Conservation (phyloP, 2,113 vertebrate genomes). For the Turnix velox region DNA sequence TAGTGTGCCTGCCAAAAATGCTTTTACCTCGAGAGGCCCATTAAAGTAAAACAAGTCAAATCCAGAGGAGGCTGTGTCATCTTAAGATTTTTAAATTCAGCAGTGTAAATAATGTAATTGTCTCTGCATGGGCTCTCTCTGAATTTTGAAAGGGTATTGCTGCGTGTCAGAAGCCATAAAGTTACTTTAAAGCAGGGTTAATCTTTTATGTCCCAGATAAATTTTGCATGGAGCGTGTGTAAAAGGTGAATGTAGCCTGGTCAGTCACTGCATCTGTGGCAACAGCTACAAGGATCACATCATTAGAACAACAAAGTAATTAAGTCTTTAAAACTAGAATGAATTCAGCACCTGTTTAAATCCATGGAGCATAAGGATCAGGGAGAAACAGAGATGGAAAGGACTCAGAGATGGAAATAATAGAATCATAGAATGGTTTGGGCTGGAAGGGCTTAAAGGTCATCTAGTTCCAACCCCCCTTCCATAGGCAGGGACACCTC, state of each 20-base stretch:
- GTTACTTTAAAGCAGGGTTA: neutral
- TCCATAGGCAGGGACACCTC: no score
- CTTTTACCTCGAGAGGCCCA: neutral
- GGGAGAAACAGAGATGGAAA: neutral
- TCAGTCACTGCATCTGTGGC: neutral
- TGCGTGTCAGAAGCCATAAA: neutral
- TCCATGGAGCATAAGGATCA: neutral
- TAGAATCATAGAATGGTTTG: no score
- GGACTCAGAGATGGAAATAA: neutral
- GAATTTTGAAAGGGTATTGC: slow-evolving; percentile 23
- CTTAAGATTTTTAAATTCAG: neutral
- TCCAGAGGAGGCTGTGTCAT: neutral
- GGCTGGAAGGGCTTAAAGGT: no score
- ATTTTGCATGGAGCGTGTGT: neutral
- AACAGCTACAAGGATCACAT: neutral
- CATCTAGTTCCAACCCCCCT: no score
- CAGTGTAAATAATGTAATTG: slow-evolving; percentile 21
- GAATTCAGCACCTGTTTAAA: neutral
- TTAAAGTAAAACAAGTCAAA: slow-evolving; percentile 29
- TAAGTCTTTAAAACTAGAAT: neutral
- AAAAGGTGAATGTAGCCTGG: neutral
- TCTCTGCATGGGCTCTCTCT: neutral
- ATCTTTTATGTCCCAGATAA: neutral
- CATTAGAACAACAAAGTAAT: neutral
- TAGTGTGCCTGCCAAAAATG: slow-evolving; percentile 32